These are phyloP conservation scores for Nycticryphes semicollaris DNA, from an alignment of 2,113 vertebrate species.

Conservation along the genomic window DNA sequence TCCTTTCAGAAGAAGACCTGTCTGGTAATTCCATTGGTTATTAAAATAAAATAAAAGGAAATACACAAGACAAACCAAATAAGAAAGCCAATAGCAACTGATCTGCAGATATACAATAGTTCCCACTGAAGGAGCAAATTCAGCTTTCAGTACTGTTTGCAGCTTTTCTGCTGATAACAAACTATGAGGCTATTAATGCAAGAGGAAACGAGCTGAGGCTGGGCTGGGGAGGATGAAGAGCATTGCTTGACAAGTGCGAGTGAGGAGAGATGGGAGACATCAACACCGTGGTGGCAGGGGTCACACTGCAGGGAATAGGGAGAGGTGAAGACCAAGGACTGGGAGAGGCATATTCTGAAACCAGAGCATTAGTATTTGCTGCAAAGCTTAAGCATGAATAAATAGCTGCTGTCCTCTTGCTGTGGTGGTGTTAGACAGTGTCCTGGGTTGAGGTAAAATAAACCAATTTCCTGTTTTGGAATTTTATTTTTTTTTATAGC, in stretches of 20 bases:
- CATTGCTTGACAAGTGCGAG: not conserved
- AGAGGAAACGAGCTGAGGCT: not conserved
- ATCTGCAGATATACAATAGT: not conserved
- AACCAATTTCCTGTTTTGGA: too few relatives aligned
- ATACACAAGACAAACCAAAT: not conserved
- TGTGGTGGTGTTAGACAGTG: not conserved
- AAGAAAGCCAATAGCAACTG: not conserved
- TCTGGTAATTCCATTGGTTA: not conserved
- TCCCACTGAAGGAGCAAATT: not conserved
- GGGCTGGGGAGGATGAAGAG: not conserved
- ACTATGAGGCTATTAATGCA: rapidly evolving
- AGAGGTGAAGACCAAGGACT: slow-evolving; percentile 3
- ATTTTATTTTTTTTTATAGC: too few relatives aligned
- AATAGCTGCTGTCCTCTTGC: not conserved
- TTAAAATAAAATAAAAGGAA: not conserved
- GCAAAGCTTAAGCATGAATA: not conserved
- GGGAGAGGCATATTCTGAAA: not conserved
- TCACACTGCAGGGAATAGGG: not conserved
- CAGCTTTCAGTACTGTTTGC: not conserved
- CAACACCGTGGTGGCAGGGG: not conserved
- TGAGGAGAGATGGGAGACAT: not conserved
- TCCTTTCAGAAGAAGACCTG: not conserved
- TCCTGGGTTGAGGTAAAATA: too few relatives aligned
- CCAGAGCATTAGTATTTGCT: not conserved
- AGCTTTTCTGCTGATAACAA: not conserved